These are phyloP conservation scores for Microtus pennsylvanicus DNA, from an alignment of 2,113 vertebrate genomes.

Conservation along the genomic window DNA sequence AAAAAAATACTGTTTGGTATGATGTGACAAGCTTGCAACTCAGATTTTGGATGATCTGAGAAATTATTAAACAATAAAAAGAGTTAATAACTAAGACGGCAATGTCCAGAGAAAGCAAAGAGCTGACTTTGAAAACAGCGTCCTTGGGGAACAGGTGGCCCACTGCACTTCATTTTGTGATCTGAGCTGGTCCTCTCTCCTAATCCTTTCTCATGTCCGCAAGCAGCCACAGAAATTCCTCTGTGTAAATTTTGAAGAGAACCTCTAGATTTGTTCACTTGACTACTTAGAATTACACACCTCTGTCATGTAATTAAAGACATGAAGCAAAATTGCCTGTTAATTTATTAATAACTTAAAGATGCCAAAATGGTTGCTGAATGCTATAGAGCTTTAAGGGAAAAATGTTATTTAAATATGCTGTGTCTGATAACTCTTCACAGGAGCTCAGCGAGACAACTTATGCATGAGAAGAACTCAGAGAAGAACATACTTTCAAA, in stretches of 20 bases:
- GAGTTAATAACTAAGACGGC: neutral
- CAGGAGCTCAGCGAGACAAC: neutral
- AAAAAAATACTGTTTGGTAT: neutral
- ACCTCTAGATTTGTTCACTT: neutral
- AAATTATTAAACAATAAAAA: neutral
- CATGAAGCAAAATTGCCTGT: neutral
- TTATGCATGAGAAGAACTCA: neutral
- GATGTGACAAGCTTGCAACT: neutral
- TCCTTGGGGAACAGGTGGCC: neutral
- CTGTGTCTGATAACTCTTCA: neutral
- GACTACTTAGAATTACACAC: neutral
- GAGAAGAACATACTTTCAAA: slow-evolving; percentile 6
- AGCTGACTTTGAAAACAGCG: neutral
- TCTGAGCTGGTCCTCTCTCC: neutral
- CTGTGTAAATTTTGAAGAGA: neutral
- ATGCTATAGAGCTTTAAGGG: neutral
- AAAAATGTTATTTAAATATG: neutral
- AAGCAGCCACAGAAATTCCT: neutral
- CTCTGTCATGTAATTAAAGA: neutral
- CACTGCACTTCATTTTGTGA: neutral
- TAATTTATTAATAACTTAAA: neutral
- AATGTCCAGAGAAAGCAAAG: neutral
- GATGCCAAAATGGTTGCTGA: neutral
- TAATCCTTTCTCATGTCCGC: neutral
- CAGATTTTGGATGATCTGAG: neutral